These are phyloP conservation scores for Orthonychiurus folsomi DNA, from an alignment of 2,888 invertebrate species.

Conservation along the genomic window DNA sequence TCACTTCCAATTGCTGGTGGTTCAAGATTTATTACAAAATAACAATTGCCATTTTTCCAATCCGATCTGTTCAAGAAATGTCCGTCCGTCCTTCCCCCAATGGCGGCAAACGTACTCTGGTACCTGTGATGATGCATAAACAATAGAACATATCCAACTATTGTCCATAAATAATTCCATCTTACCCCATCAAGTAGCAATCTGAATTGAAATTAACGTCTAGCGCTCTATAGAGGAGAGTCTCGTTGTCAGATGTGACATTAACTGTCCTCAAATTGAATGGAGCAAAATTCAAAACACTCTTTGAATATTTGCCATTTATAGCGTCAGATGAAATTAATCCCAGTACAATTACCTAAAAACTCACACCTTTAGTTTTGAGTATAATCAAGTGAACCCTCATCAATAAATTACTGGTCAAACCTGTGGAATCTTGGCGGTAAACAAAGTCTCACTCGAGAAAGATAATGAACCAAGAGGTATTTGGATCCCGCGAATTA, in stretches of 20 bases:
- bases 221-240: not conserved
- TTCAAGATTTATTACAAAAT: not conserved
- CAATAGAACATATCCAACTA: no score
- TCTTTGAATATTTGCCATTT: not conserved
- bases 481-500: not conserved
- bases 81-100: not conserved
- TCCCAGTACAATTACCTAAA: constrained; percentile 1
- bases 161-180: no score
- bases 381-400: no score
- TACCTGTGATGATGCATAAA: no score
- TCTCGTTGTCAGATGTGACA: not conserved
- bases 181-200: not conserved
- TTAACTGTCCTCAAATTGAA: not conserved
- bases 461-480: not conserved
- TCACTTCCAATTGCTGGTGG: not conserved
- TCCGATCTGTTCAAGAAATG: not conserved
- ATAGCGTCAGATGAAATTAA: not conserved
- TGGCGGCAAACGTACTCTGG: not conserved
- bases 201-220: not conserved
- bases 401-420: no score
- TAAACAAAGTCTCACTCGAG: not conserved
- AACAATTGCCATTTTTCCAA: not conserved
- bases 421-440: not conserved
- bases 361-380: no score
- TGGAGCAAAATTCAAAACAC: not conserved